Evolutionary conservation across 2,888 invertebrate species (phyloP).

Genomic region (Sphaerophoria taeniata): DNA sequence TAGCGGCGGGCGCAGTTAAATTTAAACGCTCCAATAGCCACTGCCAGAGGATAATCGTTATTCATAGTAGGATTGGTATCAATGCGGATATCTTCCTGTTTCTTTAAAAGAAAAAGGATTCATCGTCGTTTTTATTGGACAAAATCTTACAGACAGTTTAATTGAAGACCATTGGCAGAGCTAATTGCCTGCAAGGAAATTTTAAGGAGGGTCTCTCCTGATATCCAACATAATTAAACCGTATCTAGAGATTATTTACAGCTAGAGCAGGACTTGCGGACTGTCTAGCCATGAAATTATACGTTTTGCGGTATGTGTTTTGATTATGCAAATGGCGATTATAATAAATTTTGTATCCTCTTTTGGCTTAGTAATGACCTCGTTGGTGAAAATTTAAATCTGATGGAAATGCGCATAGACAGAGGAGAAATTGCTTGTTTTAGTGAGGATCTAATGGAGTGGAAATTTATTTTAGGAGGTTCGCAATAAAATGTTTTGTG

Average conservation of each 20-base stretch:
- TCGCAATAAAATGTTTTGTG: too few relatives aligned
- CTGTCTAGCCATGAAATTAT: conserved; percentile 26
- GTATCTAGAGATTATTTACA: neutral
- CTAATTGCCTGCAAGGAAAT: conserved; percentile 54
- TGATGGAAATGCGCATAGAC: too few relatives aligned
- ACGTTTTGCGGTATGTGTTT: neutral
- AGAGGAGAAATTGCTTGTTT: too few relatives aligned
- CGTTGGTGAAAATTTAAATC: neutral
- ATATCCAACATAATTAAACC: conserved; percentile 5
- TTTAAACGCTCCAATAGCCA: conserved; percentile 50
- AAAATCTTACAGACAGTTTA: conserved; percentile 58
- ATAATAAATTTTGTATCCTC: neutral
- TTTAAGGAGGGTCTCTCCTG: conserved; percentile 15
- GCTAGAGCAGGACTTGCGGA: too few relatives aligned
- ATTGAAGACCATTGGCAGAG: conserved; percentile 57
- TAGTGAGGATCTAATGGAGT: too few relatives aligned
- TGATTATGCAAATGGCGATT: conserved; percentile 15
- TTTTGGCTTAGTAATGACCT: neutral
- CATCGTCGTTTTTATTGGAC: conserved; percentile 25
- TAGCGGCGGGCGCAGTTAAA: conserved; percentile 71
- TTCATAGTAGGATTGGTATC: conserved; percentile 31
- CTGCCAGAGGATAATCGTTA: conserved; percentile 49
- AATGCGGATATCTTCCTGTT: too few relatives aligned
- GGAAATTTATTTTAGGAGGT: too few relatives aligned
- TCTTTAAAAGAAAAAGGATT: neutral